A percentile compares a stretch with the other conserved stretches of the same genome.
These are phyloP conservation scores for Cephalopholis sonnerati DNA, from an alignment of 2,113 vertebrate species.

Conservation along the genomic window DNA sequence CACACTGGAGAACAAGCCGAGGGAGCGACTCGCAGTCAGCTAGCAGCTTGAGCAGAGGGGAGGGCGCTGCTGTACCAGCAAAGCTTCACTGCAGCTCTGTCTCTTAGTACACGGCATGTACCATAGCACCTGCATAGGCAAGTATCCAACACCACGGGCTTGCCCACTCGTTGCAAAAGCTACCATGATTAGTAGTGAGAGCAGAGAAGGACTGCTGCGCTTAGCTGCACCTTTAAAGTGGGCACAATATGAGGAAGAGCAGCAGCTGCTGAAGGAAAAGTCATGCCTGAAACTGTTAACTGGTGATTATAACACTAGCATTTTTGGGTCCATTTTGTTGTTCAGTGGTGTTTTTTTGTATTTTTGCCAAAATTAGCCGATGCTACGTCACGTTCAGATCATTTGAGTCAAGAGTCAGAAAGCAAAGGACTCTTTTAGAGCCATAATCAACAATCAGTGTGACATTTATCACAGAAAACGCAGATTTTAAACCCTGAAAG, in stretches of 20 bases:
- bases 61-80: slow-evolving; percentile 41
- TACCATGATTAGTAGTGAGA: slow-evolving; percentile 12
- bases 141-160: slow-evolving; percentile 38
- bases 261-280: slow-evolving; percentile 20
- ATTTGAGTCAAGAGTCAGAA: background rate
- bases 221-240: slow-evolving; percentile 14
- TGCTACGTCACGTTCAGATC: background rate
- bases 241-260: slow-evolving; percentile 37
- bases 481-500: background rate
- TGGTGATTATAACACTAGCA: background rate
- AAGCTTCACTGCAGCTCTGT: slow-evolving; percentile 36
- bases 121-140: slow-evolving; percentile 47
- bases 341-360: background rate
- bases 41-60: slow-evolving; percentile 31
- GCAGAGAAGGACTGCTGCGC: background rate
- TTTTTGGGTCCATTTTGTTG: slow-evolving; percentile 16
- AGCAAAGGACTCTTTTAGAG: background rate
- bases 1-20: slow-evolving; percentile 13
- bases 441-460: background rate
- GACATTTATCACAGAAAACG: background rate
- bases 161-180: slow-evolving; percentile 27
- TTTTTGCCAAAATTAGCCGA: slow-evolving; percentile 1
- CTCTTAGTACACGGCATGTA: slow-evolving; percentile 43
- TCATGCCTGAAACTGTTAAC: background rate
- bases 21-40: slow-evolving; percentile 20